Evolutionary conservation across 23 tunicate genomes (phyloP).

Genomic region (Styela clava): DNA sequence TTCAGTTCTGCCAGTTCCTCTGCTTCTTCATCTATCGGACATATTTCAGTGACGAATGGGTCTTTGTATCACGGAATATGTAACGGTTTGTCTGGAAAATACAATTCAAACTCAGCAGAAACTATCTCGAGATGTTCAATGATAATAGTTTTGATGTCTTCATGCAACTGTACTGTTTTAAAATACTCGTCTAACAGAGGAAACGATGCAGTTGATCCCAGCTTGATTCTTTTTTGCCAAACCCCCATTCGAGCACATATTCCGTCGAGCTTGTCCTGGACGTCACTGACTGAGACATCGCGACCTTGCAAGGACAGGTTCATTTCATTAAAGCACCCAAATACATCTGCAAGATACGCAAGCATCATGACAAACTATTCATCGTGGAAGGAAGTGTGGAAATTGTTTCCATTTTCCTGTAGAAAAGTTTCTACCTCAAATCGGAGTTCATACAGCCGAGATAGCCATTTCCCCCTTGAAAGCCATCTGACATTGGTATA

Average conservation of each 20-base stretch:
- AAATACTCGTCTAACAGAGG: too few species aligned
- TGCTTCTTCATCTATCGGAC: constrained; percentile 44
- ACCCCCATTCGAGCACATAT: constrained; percentile 36
- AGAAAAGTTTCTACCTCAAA: constrained; percentile 35
- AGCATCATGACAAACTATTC: too few species aligned
- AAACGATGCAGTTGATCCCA: too few species aligned
- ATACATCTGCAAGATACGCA: too few species aligned
- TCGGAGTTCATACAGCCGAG: constrained; percentile 40
- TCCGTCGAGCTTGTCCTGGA: constrained; percentile 32
- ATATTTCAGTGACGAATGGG: constrained; percentile 33
- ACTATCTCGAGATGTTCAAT: constrained; percentile 28
- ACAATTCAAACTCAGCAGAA: constrained; percentile 38
- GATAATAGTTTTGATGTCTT: constrained; percentile 32
- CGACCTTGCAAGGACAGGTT: constrained; percentile 44
- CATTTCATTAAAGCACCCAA: too few species aligned
- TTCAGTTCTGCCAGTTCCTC: constrained; percentile 42
- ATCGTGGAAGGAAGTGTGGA: constrained; percentile 17
- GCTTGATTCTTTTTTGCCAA: constrained; percentile 43
- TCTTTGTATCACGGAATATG: constrained; percentile 27
- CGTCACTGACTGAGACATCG: constrained; percentile 35
- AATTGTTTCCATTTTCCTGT: constrained; percentile 20
- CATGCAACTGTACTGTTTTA: too few species aligned
- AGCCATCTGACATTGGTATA: constrained; percentile 24
- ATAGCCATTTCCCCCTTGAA: too few species aligned
- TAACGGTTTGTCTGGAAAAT: constrained; percentile 35